Conservation (phyloP, 2,797 vertebrate species). For the Gallinago stenura region DNA sequence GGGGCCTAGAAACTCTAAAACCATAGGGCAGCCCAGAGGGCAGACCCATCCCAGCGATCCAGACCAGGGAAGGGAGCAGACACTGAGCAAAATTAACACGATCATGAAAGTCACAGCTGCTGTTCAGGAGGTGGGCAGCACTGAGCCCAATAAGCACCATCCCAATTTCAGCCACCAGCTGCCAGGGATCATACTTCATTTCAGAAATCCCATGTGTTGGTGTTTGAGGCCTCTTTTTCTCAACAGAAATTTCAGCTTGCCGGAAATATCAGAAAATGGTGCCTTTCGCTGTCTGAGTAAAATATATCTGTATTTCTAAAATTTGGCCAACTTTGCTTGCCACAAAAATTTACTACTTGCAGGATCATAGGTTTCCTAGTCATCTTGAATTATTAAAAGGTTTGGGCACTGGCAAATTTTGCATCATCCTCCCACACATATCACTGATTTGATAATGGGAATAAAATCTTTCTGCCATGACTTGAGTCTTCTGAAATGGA, state of each 20-base stretch:
- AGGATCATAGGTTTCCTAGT: neutral
- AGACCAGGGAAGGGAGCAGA: neutral
- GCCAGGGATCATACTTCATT: constrained; percentile 6
- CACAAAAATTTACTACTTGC: neutral
- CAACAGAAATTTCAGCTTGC: neutral
- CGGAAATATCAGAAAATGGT: neutral
- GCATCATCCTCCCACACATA: neutral
- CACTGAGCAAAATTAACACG: neutral
- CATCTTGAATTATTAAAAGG: neutral
- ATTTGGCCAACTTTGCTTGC: neutral
- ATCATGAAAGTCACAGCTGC: constrained; percentile 18
- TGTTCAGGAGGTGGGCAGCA: constrained; percentile 17
- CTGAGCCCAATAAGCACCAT: neutral
- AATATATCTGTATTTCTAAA: neutral
- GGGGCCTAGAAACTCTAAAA: neutral
- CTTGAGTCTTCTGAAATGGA: neutral
- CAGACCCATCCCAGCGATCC: neutral
- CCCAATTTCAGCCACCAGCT: constrained; percentile 11
- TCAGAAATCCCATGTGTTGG: neutral
- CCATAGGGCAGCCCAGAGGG: neutral
- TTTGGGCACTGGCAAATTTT: neutral
- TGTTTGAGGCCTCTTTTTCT: neutral
- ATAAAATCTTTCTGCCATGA: neutral
- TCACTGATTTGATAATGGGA: neutral
- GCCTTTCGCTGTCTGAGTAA: neutral